Evolutionary conservation across 2,888 invertebrate species (phyloP), one percentile per base, ranked within the genome.

Genomic region (Parnassius mnemosyne): DNA sequence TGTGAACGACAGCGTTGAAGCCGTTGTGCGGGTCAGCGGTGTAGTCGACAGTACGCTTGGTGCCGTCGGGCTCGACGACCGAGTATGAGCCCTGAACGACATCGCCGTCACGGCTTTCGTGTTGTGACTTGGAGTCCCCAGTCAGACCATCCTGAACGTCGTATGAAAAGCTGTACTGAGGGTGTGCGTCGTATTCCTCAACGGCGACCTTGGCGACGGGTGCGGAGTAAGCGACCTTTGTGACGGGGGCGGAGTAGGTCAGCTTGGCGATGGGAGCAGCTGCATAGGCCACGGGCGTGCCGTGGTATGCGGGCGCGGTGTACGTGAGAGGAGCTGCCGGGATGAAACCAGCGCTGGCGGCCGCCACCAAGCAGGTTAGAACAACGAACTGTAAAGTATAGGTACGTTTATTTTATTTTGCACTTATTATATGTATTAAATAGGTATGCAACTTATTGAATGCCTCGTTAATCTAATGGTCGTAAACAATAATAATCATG

Each of bases 1-100:
- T 88, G 79, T 83, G 89, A 5, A 93, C 93, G 53, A 93, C 92
- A 34, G 93, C 93, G 80, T 93, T 93, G 84, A 93, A 93, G 25
- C 93, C 79, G 80, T 92, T 84, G 85, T 89, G 79, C 42, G 77
- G 78, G 70, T 89, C 88, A 53, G 89, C 87, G 67, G 85, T 85
- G 82, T 89, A 89, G 55, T 93, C 93, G 2, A 93, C 93, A 61
- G 88, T 92, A 70, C 93, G 90, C 76, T 87, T 89, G 75, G 89
- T 91, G 73, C 93, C 93, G 67, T 93, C 93, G 60, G 93, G 85
- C 72, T 93, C 93, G 44, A 87, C 85, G 10, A 93, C 84, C 70
- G 92, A 92, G 85, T 93, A 93, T 59, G 91, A 90, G 63, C 93
- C 93, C 50, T 84, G 81, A n/a, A 90, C 89, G 47, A 87, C 85